These are phyloP conservation scores for Invenusta paracnida DNA, from an alignment of 2,888 invertebrate genomes.

Conservation along the genomic window DNA sequence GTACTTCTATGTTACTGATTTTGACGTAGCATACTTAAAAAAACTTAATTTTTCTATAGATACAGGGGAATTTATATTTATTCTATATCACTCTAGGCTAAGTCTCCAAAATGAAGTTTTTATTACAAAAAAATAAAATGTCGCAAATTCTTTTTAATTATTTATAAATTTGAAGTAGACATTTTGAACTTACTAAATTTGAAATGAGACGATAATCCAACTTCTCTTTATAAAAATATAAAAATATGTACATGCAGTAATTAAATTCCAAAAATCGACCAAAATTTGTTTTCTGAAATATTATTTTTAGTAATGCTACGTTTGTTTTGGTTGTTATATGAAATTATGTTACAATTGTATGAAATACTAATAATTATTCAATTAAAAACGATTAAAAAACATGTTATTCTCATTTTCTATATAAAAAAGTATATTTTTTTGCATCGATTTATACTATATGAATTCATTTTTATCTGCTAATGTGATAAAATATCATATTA, in stretches of 20 bases:
- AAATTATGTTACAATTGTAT: conserved; percentile 8
- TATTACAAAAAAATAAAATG: background rate
- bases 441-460: background rate
- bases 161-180: background rate
- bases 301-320: background rate
- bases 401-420: background rate
- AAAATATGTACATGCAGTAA: too few relatives aligned
- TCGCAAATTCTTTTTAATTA: background rate
- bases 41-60: too few relatives aligned
- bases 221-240: background rate
- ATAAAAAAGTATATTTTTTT: conserved; percentile 3
- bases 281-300: background rate
- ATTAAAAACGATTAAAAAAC: background rate
- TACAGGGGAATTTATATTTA: background rate
- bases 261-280: background rate
- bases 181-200: background rate
- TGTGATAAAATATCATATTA: background rate
- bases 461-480: background rate
- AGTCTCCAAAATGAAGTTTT: conserved; percentile 16
- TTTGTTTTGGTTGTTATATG: background rate
- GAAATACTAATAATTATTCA: background rate
- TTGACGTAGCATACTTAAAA: too few relatives aligned
- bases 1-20: too few relatives aligned
- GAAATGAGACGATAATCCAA: conserved; percentile 1
- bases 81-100: background rate